A percentile compares a stretch with the other conserved stretches of the same genome.
phyloP scores from a whole-genome alignment of 2,113 vertebrate species.

The Agelaius phoeniceus region DNA sequence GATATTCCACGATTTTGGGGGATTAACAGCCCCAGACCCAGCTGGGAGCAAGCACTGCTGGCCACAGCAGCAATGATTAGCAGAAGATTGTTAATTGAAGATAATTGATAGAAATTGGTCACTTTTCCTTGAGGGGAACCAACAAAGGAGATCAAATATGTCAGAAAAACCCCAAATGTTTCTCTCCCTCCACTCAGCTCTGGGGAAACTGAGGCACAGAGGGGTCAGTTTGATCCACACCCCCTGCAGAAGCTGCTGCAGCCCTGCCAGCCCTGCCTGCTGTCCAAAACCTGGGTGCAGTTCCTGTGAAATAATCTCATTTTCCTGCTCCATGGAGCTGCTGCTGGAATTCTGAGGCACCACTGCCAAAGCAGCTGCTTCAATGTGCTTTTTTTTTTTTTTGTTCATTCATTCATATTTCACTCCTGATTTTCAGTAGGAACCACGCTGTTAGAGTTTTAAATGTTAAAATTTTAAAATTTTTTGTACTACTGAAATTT shows the following conservation, averaged over 20 bases:
- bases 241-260: neutral
- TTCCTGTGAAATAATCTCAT: neutral
- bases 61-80: neutral
- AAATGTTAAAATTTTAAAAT: no score
- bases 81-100: neutral
- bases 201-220: neutral
- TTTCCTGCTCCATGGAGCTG: neutral
- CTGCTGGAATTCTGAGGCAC: neutral
- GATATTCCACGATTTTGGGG: neutral
- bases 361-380: neutral
- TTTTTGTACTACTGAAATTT: no score
- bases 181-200: accelerated
- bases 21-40: neutral
- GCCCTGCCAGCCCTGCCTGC: neutral
- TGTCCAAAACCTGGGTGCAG: neutral
- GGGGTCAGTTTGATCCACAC: no score
- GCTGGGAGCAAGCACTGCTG: neutral
- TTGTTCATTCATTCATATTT: neutral
- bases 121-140: neutral
- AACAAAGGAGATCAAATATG: neutral
- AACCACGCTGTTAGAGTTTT: neutral
- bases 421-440: neutral
- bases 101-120: neutral
- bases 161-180: accelerated
- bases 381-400: neutral